These are phyloP conservation scores for Halocynthia aurantium DNA, from an alignment of 23 tunicate genomes.

Conservation along the genomic window DNA sequence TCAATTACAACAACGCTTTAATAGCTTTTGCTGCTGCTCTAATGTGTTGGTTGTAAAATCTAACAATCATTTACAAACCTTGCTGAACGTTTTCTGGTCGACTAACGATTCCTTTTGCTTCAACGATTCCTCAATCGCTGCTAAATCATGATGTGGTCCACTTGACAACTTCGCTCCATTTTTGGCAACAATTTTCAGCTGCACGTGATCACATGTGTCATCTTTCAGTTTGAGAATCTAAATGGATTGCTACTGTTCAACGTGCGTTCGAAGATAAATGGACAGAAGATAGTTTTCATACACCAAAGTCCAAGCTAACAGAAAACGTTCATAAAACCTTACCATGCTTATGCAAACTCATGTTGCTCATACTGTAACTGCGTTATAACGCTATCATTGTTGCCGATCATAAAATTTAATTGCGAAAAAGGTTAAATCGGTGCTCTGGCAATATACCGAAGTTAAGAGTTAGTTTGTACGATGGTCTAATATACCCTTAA, in stretches of 20 bases:
- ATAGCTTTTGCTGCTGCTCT: neutral
- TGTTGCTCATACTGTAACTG: too few species aligned
- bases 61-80: conserved; percentile 19
- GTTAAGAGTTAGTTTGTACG: too few species aligned
- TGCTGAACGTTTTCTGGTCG: conserved; percentile 59
- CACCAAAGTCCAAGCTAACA: too few species aligned
- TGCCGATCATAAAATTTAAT: too few species aligned
- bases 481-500: too few species aligned
- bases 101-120: conserved; percentile 44
- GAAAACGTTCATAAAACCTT: too few species aligned
- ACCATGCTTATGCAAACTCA: too few species aligned
- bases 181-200: conserved; percentile 62
- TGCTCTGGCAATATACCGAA: too few species aligned
- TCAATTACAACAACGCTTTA: neutral
- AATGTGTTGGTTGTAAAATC: neutral
- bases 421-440: too few species aligned
- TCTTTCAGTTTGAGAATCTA: conserved; percentile 76
- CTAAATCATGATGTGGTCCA: conserved; percentile 43
- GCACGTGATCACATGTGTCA: conserved; percentile 75
- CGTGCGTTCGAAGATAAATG: too few species aligned
- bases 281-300: too few species aligned
- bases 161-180: conserved; percentile 49
- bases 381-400: too few species aligned
- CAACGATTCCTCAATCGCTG: conserved; percentile 51
- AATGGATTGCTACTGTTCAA: neutral